phyloP scores from a whole-genome alignment of 2,113 vertebrate species.

The Pygoscelis adeliae region DNA sequence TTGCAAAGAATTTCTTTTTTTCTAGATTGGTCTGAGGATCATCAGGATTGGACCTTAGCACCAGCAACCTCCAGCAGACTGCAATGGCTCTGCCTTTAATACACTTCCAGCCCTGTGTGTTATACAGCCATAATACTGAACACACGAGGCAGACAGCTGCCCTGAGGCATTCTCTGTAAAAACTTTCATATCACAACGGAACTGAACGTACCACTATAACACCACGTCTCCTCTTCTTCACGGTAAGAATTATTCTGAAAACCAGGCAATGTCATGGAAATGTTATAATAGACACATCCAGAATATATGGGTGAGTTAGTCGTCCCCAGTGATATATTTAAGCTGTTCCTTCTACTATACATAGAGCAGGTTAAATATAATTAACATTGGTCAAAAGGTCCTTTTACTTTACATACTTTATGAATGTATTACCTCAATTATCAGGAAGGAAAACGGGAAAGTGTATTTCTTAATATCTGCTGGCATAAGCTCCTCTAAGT shows the following conservation, averaged over 20 bases:
- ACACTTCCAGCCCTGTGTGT: slow-evolving; percentile 34
- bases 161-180: slow-evolving; percentile 58
- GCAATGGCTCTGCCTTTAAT: slow-evolving; percentile 60
- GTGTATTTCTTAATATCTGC: background rate
- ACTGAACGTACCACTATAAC: slow-evolving; percentile 20
- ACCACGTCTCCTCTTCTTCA: slow-evolving; percentile 35
- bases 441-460: background rate
- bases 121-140: slow-evolving; percentile 39
- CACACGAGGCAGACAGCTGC: slow-evolving; percentile 70
- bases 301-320: background rate
- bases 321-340: background rate
- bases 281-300: slow-evolving; percentile 58
- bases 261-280: slow-evolving; percentile 30
- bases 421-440: slow-evolving; percentile 12
- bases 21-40: background rate
- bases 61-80: slow-evolving; percentile 41
- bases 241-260: background rate
- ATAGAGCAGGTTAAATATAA: background rate
- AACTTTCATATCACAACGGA: slow-evolving; percentile 61
- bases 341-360: background rate
- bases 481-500: background rate
- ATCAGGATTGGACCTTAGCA: slow-evolving; percentile 47
- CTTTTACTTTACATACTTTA: background rate
- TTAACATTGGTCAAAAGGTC: background rate
- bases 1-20: background rate